A percentile compares a stretch with the other conserved stretches of the same genome.
Evolutionary conservation across 1,140 invertebrate genomes (phyloP).

Genomic region (Venustaconcha ellipsiformis): DNA sequence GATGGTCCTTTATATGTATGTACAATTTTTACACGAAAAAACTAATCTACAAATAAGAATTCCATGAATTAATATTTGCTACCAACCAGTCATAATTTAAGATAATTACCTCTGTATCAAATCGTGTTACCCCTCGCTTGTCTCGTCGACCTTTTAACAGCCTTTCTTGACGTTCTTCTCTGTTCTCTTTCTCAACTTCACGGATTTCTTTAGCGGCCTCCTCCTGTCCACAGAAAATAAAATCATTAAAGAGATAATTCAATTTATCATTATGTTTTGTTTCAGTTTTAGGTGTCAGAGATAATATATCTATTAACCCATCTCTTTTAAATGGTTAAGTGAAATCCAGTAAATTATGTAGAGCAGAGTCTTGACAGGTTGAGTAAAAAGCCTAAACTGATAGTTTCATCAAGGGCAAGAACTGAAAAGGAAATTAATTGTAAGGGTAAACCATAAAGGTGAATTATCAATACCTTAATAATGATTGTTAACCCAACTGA

Average conservation of each 20-base stretch:
- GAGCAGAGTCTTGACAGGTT: too few relatives aligned
- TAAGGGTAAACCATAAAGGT: too few relatives aligned
- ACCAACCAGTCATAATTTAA: background rate
- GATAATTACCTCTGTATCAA: slow-evolving; percentile 38
- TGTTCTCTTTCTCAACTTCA: slow-evolving; percentile 43
- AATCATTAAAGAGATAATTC: background rate
- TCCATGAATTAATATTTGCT: too few relatives aligned
- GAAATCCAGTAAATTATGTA: background rate
- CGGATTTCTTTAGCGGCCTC: slow-evolving; percentile 45
- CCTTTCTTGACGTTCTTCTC: slow-evolving; percentile 27
- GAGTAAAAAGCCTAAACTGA: too few relatives aligned
- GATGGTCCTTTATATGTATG: too few relatives aligned
- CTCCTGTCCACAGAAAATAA: slow-evolving; percentile 34
- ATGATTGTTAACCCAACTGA: too few relatives aligned
- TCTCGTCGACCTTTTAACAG: slow-evolving; percentile 13
- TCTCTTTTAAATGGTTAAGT: background rate
- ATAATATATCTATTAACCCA: background rate
- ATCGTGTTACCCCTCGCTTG: slow-evolving; percentile 37
- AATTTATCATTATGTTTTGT: background rate
- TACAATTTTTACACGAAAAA: too few relatives aligned
- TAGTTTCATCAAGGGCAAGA: too few relatives aligned
- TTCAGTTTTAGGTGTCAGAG: background rate
- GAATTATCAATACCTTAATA: too few relatives aligned
- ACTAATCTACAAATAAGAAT: too few relatives aligned
- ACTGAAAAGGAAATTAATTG: too few relatives aligned